These are phyloP conservation scores for Schizothorax lantsangensis DNA, from an alignment of 2,797 vertebrate species.

Conservation along the genomic window DNA sequence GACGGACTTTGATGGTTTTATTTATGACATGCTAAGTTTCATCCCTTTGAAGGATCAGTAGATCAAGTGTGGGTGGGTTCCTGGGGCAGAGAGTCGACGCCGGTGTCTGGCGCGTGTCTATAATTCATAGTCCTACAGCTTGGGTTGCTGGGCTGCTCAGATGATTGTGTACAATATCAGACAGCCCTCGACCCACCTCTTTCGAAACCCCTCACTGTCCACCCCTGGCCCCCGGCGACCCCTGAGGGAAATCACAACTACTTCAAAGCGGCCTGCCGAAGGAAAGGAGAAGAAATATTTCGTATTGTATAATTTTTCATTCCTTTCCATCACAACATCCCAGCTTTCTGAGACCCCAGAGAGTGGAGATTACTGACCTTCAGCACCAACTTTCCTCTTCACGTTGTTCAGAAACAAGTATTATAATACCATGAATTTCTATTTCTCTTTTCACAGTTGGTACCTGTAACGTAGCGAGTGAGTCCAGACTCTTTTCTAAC, in stretches of 20 bases:
- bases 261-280: conserved; percentile 32
- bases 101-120: conserved; percentile 13
- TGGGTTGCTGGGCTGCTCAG: conserved; percentile 1
- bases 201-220: conserved; percentile 19
- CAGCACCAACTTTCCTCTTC: not conserved
- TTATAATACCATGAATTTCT: not conserved
- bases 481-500: not conserved
- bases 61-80: conserved; percentile 41
- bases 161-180: conserved; percentile 44
- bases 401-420: conserved; percentile 12
- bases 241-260: conserved; percentile 48
- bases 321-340: conserved; percentile 9
- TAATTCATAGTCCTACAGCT: conserved; percentile 39
- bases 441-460: conserved; percentile 1
- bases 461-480: not conserved
- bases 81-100: conserved; percentile 5
- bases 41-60: conserved; percentile 41
- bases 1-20: conserved; percentile 38
- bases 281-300: conserved; percentile 40
- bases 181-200: conserved; percentile 17
- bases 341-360: conserved; percentile 21
- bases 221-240: conserved; percentile 10
- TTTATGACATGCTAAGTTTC: conserved; percentile 47
- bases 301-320: conserved; percentile 21
- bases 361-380: conserved; percentile 5